These are phyloP conservation scores for Haemorhous mexicanus DNA, from an alignment of 2,113 vertebrate genomes.

Conservation along the genomic window DNA sequence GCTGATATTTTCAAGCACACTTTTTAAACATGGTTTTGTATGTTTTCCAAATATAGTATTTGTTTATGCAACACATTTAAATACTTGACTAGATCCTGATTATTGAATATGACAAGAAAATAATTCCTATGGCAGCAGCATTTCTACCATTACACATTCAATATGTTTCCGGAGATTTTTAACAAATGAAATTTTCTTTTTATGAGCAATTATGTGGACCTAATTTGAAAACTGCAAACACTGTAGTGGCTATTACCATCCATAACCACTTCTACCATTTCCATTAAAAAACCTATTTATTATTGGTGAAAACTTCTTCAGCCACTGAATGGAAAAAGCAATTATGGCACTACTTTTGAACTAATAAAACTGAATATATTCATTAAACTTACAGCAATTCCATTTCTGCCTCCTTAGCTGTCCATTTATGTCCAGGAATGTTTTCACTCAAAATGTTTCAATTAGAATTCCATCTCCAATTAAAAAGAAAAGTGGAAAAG, in stretches of 20 bases:
- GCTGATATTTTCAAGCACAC: not conserved
- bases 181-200: slow-evolving; percentile 66
- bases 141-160: not conserved
- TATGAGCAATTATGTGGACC: slow-evolving; percentile 64
- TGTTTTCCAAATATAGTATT: not conserved
- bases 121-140: slow-evolving; percentile 1
- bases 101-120: slow-evolving; percentile 51
- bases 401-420: slow-evolving; percentile 26
- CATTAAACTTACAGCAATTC: slow-evolving; percentile 57
- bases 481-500: not conserved
- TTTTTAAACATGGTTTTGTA: not conserved
- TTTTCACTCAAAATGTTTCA: slow-evolving; percentile 46
- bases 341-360: slow-evolving; percentile 61
- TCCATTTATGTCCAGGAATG: slow-evolving; percentile 29
- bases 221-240: slow-evolving; percentile 61
- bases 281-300: slow-evolving; percentile 65
- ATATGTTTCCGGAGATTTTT: slow-evolving; percentile 47
- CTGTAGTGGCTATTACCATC: slow-evolving; percentile 37
- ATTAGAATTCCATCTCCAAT: slow-evolving; percentile 37
- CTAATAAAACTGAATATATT: slow-evolving; percentile 63
- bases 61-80: slow-evolving; percentile 10
- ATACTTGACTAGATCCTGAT: slow-evolving; percentile 37
- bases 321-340: slow-evolving; percentile 60
- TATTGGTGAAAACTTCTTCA: slow-evolving; percentile 58
- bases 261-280: slow-evolving; percentile 53